Evolutionary conservation across 2,888 invertebrate species (phyloP), one percentile per base, ranked within the genome.

Genomic region (Eupithecia vulgata): DNA sequence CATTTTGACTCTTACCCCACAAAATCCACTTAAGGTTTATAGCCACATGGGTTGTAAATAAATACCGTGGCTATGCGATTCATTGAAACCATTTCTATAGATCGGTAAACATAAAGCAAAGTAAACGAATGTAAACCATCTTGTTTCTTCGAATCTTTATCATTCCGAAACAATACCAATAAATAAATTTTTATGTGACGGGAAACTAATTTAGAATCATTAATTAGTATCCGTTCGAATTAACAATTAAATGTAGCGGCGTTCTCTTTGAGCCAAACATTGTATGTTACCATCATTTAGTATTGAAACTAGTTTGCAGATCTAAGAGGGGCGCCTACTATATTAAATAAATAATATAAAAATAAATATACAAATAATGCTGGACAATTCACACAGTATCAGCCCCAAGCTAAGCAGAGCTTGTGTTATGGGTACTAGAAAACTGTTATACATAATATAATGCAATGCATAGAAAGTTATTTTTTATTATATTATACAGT

Each of bases 211-310:
- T 67, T 71, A 67, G 42, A 67, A 48, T 25, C 71, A 67, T 71
- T 71, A 71, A 68, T 72, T 62, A 72, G 59, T 45, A 21, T 61
- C 57, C 13, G 45, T 64, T 62, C 17, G 68, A 68, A 68, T 67
- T 72, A 72, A 72, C 64, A 68, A 72, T 52, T 72, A 45, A 72
- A 68, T 68, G 66, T 30, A 42, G 66, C 40, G 52, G 72, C 68
- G 68, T 52, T 21, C 10, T 17, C 72, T 72, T 72, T 72, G 52
- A 57, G 59, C 34, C 30, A 40, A 57, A 71, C 70, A 66, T 66
- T 68, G 64, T 72, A 40, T 68, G 64, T 72, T 34, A 68, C 34
- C 21, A 59, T 61, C 37, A 17, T 61, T 34, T 34, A 61, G 17
- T 61, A 57, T 34, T 37, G 21, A 1, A 65, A 65, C 65, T 42